Base-by-base conservation (phyloP, 2,797 vertebrate genomes). In the Falco novaeseelandiae region DNA sequence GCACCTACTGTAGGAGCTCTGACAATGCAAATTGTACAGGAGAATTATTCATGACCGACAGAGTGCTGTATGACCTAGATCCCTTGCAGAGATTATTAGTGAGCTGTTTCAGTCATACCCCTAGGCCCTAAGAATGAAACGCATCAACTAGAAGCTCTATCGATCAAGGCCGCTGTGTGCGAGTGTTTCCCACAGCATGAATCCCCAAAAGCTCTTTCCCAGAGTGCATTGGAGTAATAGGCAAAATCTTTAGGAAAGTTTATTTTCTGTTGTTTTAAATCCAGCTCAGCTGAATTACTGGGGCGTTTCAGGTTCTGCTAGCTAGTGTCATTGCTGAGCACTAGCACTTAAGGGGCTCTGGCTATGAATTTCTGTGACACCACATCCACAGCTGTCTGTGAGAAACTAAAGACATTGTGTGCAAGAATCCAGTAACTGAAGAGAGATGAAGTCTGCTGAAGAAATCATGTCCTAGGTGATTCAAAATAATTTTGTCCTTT, bases 81-180 rank as follows among this genome's bases (percentile, higher is more conserved):
- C 52, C 61, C 57, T 70, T 34, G 17, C 46, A 87, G 88, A 85
- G 44, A 32, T 84, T 55, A 63, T 72, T 70, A 69, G 55, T 63
- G 83, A 79, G 34, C 36, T 71, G 62, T 94, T 73, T 71, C 71
- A 63, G 78, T 27, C 23, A 6, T 34, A 52, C 20, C 88, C 55
- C 11, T 32, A 42, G 86, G 83, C 49, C 2, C 1, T 87, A 40
- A 58, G 38, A 72, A 69, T 48, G 48, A 77, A 87, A 54, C 11
- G 4, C 67, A 73, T 82, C 32, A 86, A 36, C 27, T 17, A 29
- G 27, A 73, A 79, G 22, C 58, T 69, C 38, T 58, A 34, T 76
- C 0, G 4, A 91, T 57, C 51, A 62, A 90, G 52, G 58, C 14
- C 0, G 0, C 22, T 62, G 34, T 14, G 26, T n/a, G 18, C 0